Percentiles rank a stretch among this genome's conserved stretches.
Evolutionary conservation across 2,797 vertebrate species (phyloP).

Genomic region (Enteromius unitaeniatus): DNA sequence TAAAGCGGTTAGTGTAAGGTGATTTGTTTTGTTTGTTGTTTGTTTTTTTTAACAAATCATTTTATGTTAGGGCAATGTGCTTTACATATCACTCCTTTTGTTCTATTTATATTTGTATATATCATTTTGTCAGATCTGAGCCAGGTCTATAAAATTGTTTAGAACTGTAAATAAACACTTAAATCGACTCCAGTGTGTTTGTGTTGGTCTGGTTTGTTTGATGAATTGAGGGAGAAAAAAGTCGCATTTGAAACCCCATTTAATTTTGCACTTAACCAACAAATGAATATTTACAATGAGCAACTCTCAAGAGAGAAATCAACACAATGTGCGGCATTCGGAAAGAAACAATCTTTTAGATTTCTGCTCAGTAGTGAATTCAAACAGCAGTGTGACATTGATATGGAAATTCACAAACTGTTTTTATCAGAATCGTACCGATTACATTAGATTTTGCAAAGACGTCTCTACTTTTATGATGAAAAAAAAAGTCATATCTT

Average conservation of each 20-base stretch:
- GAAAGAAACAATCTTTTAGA: slow-evolving; percentile 9
- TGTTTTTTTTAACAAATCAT: slow-evolving; percentile 29
- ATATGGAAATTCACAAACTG: slow-evolving; percentile 19
- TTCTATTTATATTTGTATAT: slow-evolving; percentile 79
- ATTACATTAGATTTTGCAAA: slow-evolving; percentile 35
- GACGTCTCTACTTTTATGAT: slow-evolving; percentile 24
- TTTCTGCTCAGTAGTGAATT: not conserved
- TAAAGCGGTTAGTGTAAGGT: slow-evolving; percentile 18
- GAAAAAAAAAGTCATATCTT: slow-evolving; percentile 39
- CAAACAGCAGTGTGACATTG: slow-evolving; percentile 20
- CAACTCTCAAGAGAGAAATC: slow-evolving; percentile 16
- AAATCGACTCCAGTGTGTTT: slow-evolving; percentile 61
- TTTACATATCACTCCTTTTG: slow-evolving; percentile 72
- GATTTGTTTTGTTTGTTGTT: slow-evolving; percentile 41
- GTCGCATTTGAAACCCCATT: slow-evolving; percentile 20
- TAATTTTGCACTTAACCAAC: slow-evolving; percentile 31
- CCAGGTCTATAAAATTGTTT: slow-evolving; percentile 72
- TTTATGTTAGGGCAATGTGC: slow-evolving; percentile 39
- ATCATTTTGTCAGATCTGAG: slow-evolving; percentile 71
- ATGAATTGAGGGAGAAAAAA: slow-evolving; percentile 17
- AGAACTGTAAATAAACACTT: slow-evolving; percentile 79
- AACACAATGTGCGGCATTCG: slow-evolving; percentile 1
- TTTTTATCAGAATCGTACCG: not conserved
- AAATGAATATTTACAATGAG: slow-evolving; percentile 40
- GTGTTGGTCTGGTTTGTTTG: slow-evolving; percentile 26